Percentiles rank a stretch among this genome's conserved stretches.
Conservation (phyloP, 2,797 vertebrate species). For the Gorsachius magnificus region DNA sequence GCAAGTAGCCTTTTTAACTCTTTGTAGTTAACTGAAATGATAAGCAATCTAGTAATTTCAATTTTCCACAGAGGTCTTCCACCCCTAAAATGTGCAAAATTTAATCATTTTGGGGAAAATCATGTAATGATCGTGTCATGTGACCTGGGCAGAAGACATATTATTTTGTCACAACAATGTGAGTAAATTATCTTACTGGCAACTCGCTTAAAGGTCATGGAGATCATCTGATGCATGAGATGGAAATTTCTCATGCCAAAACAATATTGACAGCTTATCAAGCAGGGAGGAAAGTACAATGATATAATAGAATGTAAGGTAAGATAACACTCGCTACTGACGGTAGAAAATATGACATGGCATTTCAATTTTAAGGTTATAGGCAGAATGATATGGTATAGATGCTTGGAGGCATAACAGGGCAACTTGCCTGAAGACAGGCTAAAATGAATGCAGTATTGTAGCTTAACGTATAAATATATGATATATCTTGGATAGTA, state of each 20-base stretch:
- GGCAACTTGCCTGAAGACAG: neutral
- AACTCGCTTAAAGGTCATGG: constrained; percentile 78
- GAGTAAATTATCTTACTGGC: constrained; percentile 76
- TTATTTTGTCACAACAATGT: constrained; percentile 75
- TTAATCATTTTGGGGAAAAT: constrained; percentile 61
- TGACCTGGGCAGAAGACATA: constrained; percentile 64
- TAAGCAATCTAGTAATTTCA: neutral
- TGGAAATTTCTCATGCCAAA: constrained; percentile 71
- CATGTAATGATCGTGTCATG: constrained; percentile 61
- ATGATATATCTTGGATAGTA: neutral
- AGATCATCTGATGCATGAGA: constrained; percentile 74
- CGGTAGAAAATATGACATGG: constrained; percentile 45
- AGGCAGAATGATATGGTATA: constrained; percentile 55
- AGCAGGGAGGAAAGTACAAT: constrained; percentile 59
- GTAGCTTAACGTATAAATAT: neutral
- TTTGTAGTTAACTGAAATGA: neutral
- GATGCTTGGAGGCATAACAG: neutral
- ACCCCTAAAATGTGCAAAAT: constrained; percentile 36
- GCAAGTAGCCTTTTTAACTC: constrained; percentile 2
- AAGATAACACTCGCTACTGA: constrained; percentile 65
- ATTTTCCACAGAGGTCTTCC: neutral
- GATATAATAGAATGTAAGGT: constrained; percentile 68
- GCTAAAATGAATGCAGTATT: neutral
- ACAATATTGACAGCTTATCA: constrained; percentile 73
- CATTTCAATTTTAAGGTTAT: constrained; percentile 56